phyloP scores from a whole-genome alignment of 2,888 invertebrate genomes.

The Microplitis deprimator region DNA sequence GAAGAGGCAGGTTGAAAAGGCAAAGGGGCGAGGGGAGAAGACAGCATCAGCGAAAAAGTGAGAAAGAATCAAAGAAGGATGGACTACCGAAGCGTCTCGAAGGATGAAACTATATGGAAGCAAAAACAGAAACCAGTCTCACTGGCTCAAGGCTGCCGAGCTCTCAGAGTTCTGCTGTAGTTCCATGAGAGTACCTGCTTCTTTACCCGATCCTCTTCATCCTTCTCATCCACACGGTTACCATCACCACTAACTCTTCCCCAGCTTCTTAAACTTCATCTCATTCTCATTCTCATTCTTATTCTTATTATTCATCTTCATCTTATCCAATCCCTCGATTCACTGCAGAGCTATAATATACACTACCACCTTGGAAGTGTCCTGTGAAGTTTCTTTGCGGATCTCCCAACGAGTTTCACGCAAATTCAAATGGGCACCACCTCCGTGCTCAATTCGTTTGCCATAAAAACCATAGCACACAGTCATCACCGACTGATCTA shows the following conservation, averaged over 20 bases:
- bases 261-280: slow-evolving; percentile 38
- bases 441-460: slow-evolving; percentile 53
- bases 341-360: neutral
- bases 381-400: slow-evolving; percentile 17
- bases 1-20: slow-evolving; percentile 40
- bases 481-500: slow-evolving; percentile 31
- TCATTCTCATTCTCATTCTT: slow-evolving; percentile 6
- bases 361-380: slow-evolving; percentile 28
- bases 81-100: slow-evolving; percentile 64
- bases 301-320: slow-evolving; percentile 21
- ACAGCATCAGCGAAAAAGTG: slow-evolving; percentile 48
- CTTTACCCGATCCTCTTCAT: slow-evolving; percentile 29
- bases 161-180: slow-evolving; percentile 20
- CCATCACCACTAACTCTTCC: slow-evolving; percentile 21
- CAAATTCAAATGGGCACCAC: slow-evolving; percentile 62
- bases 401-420: slow-evolving; percentile 59
- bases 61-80: slow-evolving; percentile 62
- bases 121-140: slow-evolving; percentile 71
- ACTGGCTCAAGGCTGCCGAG: slow-evolving; percentile 70
- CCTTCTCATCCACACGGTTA: slow-evolving; percentile 38
- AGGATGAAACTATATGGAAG: slow-evolving; percentile 69
- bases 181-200: slow-evolving; percentile 39
- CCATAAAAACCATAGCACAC: slow-evolving; percentile 62
- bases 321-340: slow-evolving; percentile 13
- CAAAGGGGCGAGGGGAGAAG: slow-evolving; percentile 42